Base-by-base conservation (phyloP, 2,113 vertebrate genomes). In the Larimichthys crocea region DNA sequence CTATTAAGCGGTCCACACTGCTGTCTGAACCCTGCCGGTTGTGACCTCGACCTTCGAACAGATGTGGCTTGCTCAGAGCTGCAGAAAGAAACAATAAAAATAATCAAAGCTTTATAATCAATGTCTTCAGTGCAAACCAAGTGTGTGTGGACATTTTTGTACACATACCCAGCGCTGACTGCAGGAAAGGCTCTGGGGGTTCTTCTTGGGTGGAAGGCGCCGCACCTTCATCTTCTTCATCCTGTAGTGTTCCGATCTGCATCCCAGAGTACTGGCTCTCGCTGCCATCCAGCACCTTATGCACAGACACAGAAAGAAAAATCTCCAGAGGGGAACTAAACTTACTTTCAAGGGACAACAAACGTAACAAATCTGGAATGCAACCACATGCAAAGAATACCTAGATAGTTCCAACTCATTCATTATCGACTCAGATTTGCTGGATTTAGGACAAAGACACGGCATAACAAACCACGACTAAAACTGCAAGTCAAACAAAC, bases 261-360 rank as follows among this genome's bases (percentile, higher is more conserved):
- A 97, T 95, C 69, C 96, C 97, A 10, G 95, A 96, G 88, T 96
- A 97, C 79, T 97, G 98, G 90, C 96, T 96, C 72, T 99, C 98
- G 29, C 95, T 93, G 63, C 97, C 95, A 19, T 99, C 98, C 66
- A 99, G 90, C 44, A 98, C 97, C 98, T 99, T 91, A 60, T 20
- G 57, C 48, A 85, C 44, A 88, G 53, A 89, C 56, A 89, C 7
- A 90, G 31, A 74, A 56, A 56, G 50, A 63, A 69, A 71, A 11
- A 26, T 56, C 42, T 85, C 9, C 8, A 74, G n/a, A 48, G 20
- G n/a, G 50, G 20, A 69, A 49, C 40, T 15, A 0, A 61, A 64
- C 35, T 11, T 10, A 52, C 7, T 56, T 55, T 2, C 46, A 11
- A 64, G 20, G 64, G 10, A 71, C 20, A 62, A n/a, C 17, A 48